phyloP scores from a whole-genome alignment of 2,797 vertebrate species.

The Microcaecilia unicolor region DNA sequence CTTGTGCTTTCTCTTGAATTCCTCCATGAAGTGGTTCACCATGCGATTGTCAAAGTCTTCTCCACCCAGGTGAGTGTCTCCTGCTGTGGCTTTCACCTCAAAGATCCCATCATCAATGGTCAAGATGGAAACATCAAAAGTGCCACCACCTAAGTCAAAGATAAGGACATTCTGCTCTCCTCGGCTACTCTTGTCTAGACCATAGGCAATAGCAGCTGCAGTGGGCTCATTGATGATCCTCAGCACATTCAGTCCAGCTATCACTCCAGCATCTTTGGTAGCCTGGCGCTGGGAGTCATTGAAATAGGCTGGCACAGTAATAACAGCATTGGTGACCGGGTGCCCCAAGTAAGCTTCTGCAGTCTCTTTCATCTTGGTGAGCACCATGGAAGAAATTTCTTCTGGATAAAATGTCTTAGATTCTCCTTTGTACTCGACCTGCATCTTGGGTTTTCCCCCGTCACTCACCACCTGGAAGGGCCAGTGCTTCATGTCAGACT shows the following conservation, averaged over 20 bases:
- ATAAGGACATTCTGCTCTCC: constrained; percentile 71
- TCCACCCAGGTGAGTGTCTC: constrained; percentile 71
- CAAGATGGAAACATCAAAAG: constrained; percentile 78
- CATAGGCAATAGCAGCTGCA: constrained; percentile 81
- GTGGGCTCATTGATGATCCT: constrained; percentile 85
- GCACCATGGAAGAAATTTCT: constrained; percentile 85
- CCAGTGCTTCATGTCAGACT: constrained; percentile 86
- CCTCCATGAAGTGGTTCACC: constrained; percentile 71
- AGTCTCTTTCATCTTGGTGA: constrained; percentile 87
- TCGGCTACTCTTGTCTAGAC: constrained; percentile 70
- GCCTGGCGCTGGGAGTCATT: constrained; percentile 84
- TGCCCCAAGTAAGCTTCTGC: constrained; percentile 78
- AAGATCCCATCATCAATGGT: constrained; percentile 79
- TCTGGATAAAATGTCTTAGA: constrained; percentile 74
- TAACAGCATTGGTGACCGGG: constrained; percentile 67
- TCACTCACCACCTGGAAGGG: constrained; percentile 79
- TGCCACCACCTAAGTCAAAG: constrained; percentile 77
- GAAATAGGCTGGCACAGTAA: constrained; percentile 84
- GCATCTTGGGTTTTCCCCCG: constrained; percentile 70
- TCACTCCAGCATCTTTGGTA: constrained; percentile 79
- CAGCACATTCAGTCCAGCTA: constrained; percentile 74
- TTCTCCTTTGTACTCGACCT: constrained; percentile 82
- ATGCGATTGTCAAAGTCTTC: constrained; percentile 74
- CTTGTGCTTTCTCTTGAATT: constrained; percentile 76
- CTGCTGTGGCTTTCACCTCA: constrained; percentile 73